phyloP scores from a whole-genome alignment of 2,113 vertebrate genomes.

The Pygoscelis adeliae region DNA sequence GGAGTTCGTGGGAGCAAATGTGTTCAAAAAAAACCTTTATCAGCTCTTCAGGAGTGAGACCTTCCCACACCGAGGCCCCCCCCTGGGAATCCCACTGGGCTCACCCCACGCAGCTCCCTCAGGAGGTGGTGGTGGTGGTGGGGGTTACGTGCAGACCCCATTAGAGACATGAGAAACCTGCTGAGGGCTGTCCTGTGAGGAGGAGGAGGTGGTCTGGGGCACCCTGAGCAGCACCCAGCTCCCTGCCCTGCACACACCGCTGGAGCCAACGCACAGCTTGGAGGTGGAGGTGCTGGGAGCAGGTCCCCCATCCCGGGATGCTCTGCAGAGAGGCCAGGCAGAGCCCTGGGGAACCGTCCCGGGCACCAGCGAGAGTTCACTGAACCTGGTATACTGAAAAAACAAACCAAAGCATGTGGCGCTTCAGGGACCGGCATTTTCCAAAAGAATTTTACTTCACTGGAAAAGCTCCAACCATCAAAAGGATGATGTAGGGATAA shows the following conservation, averaged over 20 bases:
- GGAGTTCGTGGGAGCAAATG: rapidly evolving
- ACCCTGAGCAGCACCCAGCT: neutral
- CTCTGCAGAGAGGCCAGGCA: neutral
- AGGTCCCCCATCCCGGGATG: rapidly evolving
- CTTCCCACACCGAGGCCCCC: no score
- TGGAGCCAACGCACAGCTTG: neutral
- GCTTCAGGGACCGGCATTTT: neutral
- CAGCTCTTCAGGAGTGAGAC: neutral
- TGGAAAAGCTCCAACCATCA: neutral
- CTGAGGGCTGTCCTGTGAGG: neutral
- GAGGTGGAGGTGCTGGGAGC: neutral
- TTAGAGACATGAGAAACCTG: neutral
- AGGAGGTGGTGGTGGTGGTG: neutral
- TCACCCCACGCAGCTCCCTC: neutral
- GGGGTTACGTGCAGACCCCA: neutral
- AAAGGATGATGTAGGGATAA: neutral
- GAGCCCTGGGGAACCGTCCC: rapidly evolving
- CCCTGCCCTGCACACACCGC: no score
- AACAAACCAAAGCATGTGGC: neutral
- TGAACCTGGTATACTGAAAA: neutral
- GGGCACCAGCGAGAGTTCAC: neutral
- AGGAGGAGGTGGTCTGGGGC: neutral
- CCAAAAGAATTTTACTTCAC: neutral
- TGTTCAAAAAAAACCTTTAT: neutral
- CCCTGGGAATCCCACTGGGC: neutral